Conservation (phyloP, 2,797 vertebrate species). For the Eospalax fontanierii region DNA sequence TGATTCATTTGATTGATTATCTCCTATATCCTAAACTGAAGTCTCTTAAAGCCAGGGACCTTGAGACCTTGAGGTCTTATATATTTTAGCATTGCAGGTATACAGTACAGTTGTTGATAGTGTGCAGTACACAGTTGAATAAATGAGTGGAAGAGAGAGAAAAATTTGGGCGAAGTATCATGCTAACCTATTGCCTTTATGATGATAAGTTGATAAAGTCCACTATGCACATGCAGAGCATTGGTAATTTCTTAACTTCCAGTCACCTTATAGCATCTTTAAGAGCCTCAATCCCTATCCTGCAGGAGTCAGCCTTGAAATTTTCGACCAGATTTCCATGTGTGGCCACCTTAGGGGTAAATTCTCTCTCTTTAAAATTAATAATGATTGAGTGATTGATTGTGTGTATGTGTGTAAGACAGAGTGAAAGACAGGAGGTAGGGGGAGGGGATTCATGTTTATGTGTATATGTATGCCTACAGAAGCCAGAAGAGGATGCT, state of each 20-base stretch:
- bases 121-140: too few relatives aligned
- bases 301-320: background rate
- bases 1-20: too few relatives aligned
- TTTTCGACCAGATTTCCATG: background rate
- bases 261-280: background rate
- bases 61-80: too few relatives aligned
- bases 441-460: background rate
- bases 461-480: background rate
- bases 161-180: too few relatives aligned
- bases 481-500: background rate
- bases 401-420: background rate
- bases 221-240: background rate
- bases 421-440: background rate
- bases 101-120: too few relatives aligned
- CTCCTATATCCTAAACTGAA: too few relatives aligned
- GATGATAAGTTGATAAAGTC: background rate
- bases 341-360: background rate
- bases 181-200: too few relatives aligned
- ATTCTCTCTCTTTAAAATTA: background rate
- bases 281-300: background rate
- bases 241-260: background rate
- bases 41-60: too few relatives aligned
- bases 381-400: too few relatives aligned
- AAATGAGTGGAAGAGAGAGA: too few relatives aligned
- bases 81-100: too few relatives aligned